Evolutionary conservation across 2,113 vertebrate genomes (phyloP).

Genomic region (Neotragus pygmaeus): DNA sequence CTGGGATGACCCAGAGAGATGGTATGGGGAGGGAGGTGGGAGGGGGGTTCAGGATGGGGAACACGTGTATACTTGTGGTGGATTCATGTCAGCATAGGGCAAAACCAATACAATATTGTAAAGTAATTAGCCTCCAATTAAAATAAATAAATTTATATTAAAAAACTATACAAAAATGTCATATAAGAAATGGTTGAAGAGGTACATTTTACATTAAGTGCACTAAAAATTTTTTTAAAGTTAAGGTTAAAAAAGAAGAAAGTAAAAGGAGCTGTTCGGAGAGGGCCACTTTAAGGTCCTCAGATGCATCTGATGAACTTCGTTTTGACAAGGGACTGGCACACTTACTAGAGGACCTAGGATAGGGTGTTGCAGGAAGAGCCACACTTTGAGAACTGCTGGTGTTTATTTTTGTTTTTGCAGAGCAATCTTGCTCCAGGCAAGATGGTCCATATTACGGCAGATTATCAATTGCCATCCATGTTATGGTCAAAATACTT

Average conservation of each 20-base stretch:
- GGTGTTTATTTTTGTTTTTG: neutral
- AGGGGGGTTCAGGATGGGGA: no score
- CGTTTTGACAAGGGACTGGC: neutral
- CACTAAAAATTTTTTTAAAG: neutral
- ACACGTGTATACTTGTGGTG: no score
- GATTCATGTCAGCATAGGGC: no score
- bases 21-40: no score
- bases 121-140: no score
- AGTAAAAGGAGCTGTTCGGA: neutral
- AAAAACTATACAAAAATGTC: no score
- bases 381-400: neutral
- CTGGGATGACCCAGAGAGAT: no score
- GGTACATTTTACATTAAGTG: neutral
- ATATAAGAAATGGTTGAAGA: neutral
- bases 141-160: no score
- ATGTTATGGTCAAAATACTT: conserved; percentile 45
- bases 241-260: neutral
- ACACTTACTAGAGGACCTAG: neutral
- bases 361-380: neutral
- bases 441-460: conserved; percentile 42
- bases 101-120: no score
- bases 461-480: conserved; percentile 54
- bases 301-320: neutral
- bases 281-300: neutral
- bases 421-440: conserved; percentile 64